Evolutionary conservation across 2,797 vertebrate genomes (phyloP), one percentile per base, ranked within the genome.

Genomic region (Spinus olivaceus): DNA sequence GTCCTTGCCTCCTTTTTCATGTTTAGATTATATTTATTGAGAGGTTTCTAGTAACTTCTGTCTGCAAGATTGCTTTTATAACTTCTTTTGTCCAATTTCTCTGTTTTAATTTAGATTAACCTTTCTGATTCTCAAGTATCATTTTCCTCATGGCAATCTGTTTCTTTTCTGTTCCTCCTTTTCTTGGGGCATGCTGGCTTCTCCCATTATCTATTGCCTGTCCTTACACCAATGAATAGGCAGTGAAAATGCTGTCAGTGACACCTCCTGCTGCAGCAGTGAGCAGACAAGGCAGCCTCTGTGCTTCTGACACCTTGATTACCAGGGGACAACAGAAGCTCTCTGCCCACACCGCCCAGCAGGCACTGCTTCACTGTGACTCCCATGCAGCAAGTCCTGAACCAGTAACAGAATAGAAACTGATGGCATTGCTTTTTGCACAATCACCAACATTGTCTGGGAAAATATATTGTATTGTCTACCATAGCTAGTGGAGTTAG

Each of bases 81-180:
- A 51, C 27, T 63, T 70, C 33, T 80, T 95, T 86, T 86, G 16
- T 94, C 22, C 56, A 19, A 28, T 53, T 90, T 86, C 27, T 76
- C n/a, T 70, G 35, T 90, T 86, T 85, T 77, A 70, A 85, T 95
- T 90, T 73, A 80, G 78, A 47, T 46, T 80, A 82, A 80, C 56
- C 35, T 92, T 91, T 90, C 46, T 57, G 25, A 35, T 88, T 85
- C n/a, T 77, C 67, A 77, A 80, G 27, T 74, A 32, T 63, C 4
- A 39, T 83, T 86, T 81, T 77, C 27, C 39, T 71, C 35, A 27
- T 49, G 49, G 12, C 13, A 80, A 16, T 70, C 28, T 53, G 4
- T 71, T 82, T 41, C 39, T 65, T 90, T 81, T 42, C 23, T 67
- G 81, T 64, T 24, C 6, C 15, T 65, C 57, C 18, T 49, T 67